These are phyloP conservation scores for Chionis minor DNA, from an alignment of 2,113 vertebrate genomes.

Conservation along the genomic window DNA sequence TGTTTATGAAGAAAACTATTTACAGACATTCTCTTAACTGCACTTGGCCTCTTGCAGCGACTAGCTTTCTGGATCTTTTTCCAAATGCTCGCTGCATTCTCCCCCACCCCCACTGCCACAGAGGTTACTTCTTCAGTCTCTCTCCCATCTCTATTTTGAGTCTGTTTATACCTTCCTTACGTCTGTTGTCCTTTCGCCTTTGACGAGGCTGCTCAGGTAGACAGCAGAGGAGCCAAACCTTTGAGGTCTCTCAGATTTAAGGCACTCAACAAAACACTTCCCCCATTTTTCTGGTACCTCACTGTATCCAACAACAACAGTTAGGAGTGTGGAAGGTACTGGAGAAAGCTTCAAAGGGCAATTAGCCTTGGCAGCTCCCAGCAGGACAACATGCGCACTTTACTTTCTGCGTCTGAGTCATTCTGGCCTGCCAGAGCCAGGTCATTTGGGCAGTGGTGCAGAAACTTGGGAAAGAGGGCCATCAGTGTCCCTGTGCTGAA, in stretches of 20 bases:
- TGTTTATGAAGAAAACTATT: slow-evolving; percentile 1
- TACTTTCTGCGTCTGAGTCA: neutral
- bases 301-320: neutral
- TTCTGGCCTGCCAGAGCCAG: neutral
- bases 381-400: fast-evolving
- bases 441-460: neutral
- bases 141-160: neutral
- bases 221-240: neutral
- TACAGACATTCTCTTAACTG: neutral
- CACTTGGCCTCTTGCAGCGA: neutral
- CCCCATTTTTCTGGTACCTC: neutral
- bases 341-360: neutral
- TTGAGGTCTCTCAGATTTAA: neutral
- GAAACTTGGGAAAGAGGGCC: neutral
- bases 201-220: neutral
- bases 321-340: neutral
- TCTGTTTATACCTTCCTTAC: neutral
- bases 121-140: neutral
- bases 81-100: neutral
- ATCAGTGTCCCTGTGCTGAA: neutral
- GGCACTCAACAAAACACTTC: neutral
- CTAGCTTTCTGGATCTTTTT: neutral
- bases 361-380: neutral
- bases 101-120: neutral
- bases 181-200: neutral